Conservation (phyloP, 30 jellyfish, hydroid and myxozoan genomes). For the Sanderia malayensis region DNA sequence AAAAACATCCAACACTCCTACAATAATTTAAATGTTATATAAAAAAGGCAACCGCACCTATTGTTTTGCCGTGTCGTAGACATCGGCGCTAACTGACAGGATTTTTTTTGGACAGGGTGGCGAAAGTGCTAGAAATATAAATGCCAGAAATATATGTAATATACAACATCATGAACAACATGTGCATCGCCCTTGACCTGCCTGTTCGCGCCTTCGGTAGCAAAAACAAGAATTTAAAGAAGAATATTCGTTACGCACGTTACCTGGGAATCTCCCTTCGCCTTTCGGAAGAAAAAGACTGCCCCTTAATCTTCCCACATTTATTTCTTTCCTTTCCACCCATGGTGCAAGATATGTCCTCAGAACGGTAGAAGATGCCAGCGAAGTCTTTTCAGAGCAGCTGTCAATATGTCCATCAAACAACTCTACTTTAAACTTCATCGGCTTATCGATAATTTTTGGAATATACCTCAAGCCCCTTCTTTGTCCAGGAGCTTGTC, state of each 20-base stretch:
- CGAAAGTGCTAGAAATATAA: too few relatives aligned
- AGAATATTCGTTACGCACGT: not conserved
- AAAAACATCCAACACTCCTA: conserved; percentile 5
- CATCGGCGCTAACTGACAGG: not conserved
- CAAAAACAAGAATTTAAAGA: too few relatives aligned
- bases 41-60: too few relatives aligned
- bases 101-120: not conserved
- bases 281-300: conserved; percentile 57
- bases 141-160: not conserved
- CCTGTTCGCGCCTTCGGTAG: not conserved
- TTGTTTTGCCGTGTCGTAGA: too few relatives aligned
- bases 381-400: not conserved
- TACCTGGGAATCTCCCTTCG: conserved; percentile 69
- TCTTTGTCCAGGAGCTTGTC: conserved; percentile 50
- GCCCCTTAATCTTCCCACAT: conserved; percentile 62
- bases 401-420: conserved; percentile 35
- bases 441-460: conserved; percentile 18
- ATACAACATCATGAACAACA: not conserved
- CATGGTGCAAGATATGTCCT: conserved; percentile 43
- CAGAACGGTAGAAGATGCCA: conserved; percentile 34
- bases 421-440: conserved; percentile 21
- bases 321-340: conserved; percentile 38
- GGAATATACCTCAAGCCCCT: conserved; percentile 28
- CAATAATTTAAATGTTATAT: too few relatives aligned
- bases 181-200: not conserved